Evolutionary conservation across 2,797 vertebrate species (phyloP).

Genomic region (Hozukius guyotensis): DNA sequence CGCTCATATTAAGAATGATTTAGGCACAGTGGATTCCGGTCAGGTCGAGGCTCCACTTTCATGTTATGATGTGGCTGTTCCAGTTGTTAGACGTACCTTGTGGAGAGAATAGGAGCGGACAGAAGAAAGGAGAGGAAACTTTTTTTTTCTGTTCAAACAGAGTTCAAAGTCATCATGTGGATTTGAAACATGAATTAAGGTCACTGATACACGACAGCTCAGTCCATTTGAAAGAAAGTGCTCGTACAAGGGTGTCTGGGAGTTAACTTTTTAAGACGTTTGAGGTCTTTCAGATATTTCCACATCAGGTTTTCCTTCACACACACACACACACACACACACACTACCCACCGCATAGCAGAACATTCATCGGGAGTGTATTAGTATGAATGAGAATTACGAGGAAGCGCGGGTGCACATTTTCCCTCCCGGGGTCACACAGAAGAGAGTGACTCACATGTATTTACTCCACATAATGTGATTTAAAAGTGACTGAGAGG

Average conservation of each 20-base stretch:
- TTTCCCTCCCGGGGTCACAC: conserved; percentile 37
- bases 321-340: conserved; percentile 31
- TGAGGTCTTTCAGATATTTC: conserved; percentile 66
- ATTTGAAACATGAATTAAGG: conserved; percentile 69
- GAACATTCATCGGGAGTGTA: conserved; percentile 55
- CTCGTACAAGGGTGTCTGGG: conserved; percentile 38
- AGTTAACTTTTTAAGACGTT: conserved; percentile 60
- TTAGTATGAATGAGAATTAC: conserved; percentile 67
- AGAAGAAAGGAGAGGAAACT: conserved; percentile 45
- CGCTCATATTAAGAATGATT: conserved; percentile 77
- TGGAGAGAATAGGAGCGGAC: conserved; percentile 50
- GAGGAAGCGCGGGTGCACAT: conserved; percentile 29
- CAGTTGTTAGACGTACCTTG: conserved; percentile 56
- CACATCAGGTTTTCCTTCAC: conserved; percentile 61
- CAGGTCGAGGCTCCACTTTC: conserved; percentile 71
- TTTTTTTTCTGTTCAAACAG: conserved; percentile 51
- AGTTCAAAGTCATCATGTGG: conserved; percentile 74
- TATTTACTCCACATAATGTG: conserved; percentile 68
- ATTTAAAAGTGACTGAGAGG: conserved; percentile 78
- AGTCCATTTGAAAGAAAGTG: conserved; percentile 29
- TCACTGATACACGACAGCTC: conserved; percentile 51
- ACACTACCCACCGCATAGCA: conserved; percentile 48
- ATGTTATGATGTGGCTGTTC: conserved; percentile 73
- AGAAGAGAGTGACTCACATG: conserved; percentile 59
- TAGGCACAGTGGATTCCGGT: conserved; percentile 75